Evolutionary conservation across 2,113 vertebrate genomes (phyloP).

Genomic region (Cnemophilus loriae): DNA sequence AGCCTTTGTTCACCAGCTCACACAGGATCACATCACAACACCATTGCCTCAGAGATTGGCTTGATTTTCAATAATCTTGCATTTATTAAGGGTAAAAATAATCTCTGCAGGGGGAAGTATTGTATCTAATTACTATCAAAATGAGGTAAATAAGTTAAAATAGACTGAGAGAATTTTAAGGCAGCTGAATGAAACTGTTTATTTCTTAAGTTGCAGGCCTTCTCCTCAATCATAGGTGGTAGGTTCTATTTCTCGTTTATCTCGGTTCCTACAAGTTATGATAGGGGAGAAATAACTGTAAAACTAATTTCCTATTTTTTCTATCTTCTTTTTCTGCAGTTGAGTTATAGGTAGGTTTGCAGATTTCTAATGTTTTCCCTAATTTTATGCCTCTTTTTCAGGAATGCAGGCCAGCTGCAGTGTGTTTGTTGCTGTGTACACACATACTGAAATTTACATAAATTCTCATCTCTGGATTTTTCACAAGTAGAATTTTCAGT

Average conservation of each 20-base stretch:
- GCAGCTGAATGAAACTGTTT: background rate
- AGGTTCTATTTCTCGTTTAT: background rate
- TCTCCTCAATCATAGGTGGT: background rate
- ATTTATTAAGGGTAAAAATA: background rate
- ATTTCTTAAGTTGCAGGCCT: background rate
- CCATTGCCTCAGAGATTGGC: background rate
- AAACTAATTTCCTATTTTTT: background rate
- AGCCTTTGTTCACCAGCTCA: background rate
- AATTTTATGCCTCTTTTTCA: background rate
- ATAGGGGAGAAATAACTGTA: background rate
- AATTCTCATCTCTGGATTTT: background rate
- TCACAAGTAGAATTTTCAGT: background rate
- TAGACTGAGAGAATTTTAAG: background rate
- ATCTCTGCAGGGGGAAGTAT: background rate
- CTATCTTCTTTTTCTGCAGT: background rate
- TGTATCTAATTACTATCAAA: background rate
- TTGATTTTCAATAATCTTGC: constrained; percentile 11
- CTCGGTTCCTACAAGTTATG: background rate
- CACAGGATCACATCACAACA: background rate
- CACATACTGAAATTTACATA: background rate
- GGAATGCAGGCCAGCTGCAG: background rate
- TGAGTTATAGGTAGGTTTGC: background rate
- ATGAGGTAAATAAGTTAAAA: background rate
- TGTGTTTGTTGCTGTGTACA: background rate
- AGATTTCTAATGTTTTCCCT: background rate